phyloP scores from a whole-genome alignment of 2,797 vertebrate species.

The Odontamblyopus rebecca region DNA sequence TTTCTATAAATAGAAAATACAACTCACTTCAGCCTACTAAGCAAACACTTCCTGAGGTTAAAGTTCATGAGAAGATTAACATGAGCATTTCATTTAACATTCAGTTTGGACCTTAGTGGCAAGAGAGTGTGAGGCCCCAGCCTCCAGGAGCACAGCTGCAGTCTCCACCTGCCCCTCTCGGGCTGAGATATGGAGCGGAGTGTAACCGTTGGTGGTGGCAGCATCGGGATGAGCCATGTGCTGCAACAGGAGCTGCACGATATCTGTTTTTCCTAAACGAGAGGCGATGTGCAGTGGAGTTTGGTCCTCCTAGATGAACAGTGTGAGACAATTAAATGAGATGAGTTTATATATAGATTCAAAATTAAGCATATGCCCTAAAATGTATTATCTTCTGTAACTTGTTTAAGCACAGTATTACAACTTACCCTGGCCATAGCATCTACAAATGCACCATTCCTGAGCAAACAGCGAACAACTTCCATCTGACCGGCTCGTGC shows the following conservation, averaged over 20 bases:
- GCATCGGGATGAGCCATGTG: slow-evolving; percentile 98
- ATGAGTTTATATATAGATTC: not conserved
- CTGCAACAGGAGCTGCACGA: slow-evolving; percentile 94
- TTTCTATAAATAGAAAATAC: slow-evolving; percentile 79
- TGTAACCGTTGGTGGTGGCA: slow-evolving; percentile 93
- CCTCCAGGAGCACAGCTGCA: slow-evolving; percentile 90
- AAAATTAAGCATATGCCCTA: not conserved
- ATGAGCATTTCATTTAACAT: not conserved
- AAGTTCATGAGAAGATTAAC: not conserved
- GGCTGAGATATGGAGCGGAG: slow-evolving; percentile 93
- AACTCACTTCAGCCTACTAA: not conserved
- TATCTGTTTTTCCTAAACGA: slow-evolving; percentile 96
- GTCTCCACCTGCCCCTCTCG: slow-evolving; percentile 95
- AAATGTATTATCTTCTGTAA: not conserved
- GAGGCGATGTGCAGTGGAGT: slow-evolving; percentile 97
- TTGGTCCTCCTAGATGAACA: slow-evolving; percentile 89
- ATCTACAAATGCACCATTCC: slow-evolving; percentile 94
- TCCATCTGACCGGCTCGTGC: slow-evolving; percentile 97
- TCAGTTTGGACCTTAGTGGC: slow-evolving; percentile 87
- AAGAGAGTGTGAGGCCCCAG: slow-evolving; percentile 91
- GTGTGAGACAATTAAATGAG: not conserved
- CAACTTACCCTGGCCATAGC: slow-evolving; percentile 91
- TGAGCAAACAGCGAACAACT: slow-evolving; percentile 94
- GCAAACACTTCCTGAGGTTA: not conserved
- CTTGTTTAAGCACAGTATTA: not conserved